phyloP scores from a whole-genome alignment of 2,888 invertebrate genomes.

The Drosophila demipolita region DNA sequence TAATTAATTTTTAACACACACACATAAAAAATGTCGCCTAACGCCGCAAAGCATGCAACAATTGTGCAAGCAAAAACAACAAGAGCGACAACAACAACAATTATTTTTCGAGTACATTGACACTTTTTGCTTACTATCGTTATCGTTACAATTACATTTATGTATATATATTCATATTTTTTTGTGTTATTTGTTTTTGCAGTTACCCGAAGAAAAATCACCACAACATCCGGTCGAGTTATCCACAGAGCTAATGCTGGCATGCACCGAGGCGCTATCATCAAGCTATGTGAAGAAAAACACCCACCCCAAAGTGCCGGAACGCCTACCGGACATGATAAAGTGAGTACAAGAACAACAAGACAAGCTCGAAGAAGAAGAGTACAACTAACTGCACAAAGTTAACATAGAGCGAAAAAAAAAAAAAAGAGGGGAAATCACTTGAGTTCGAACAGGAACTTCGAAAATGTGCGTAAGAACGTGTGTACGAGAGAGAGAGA shows the following conservation, averaged over 20 bases:
- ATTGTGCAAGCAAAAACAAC: slow-evolving; percentile 52
- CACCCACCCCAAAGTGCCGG: slow-evolving; percentile 85
- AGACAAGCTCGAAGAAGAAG: slow-evolving; percentile 12
- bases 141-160: slow-evolving; percentile 14
- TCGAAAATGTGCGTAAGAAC: slow-evolving; percentile 48
- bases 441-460: slow-evolving; percentile 55
- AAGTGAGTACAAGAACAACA: slow-evolving; percentile 82
- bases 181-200: slow-evolving; percentile 56
- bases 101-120: slow-evolving; percentile 23
- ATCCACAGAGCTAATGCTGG: slow-evolving; percentile 85
- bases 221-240: slow-evolving; percentile 85
- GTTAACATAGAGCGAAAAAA: slow-evolving; percentile 8
- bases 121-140: slow-evolving; percentile 44
- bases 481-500: slow-evolving; percentile 9
- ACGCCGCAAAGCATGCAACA: slow-evolving; percentile 76
- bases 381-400: slow-evolving; percentile 34
- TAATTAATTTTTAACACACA: slow-evolving; percentile 66
- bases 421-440: slow-evolving; percentile 45
- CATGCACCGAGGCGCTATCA: slow-evolving; percentile 85
- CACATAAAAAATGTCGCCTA: slow-evolving; percentile 35
- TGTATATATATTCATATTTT: slow-evolving; percentile 19
- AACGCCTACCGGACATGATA: slow-evolving; percentile 85
- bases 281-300: slow-evolving; percentile 84
- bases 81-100: slow-evolving; percentile 7
- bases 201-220: slow-evolving; percentile 85